Evolutionary conservation across 2,888 invertebrate genomes (phyloP), one percentile per base, ranked within the genome.

Genomic region (Chymomyza amoena): DNA sequence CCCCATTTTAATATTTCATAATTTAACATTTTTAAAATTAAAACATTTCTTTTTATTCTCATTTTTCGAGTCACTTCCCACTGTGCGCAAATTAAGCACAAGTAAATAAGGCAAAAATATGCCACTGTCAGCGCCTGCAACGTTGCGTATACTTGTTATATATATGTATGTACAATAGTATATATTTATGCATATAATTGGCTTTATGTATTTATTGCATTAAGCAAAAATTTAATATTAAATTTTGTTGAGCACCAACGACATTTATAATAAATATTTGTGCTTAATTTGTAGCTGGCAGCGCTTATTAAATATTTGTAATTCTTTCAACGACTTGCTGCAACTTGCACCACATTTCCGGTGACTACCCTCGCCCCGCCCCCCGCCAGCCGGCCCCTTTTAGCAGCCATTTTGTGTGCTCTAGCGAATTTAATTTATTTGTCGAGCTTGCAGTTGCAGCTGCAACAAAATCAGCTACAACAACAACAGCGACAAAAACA

Each of bases 271-370:
- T 65, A 81, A 83, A 78, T 83, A 83, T 80, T 85, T 84, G 74
- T 32, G 72, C 73, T 71, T 78, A 79, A 81, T 81, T 84, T 81
- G 72, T 73, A 72, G 79, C 69, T 70, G 73, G 73, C 70, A 77
- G 68, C 68, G 64, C 56, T 78, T 83, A 83, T 82, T 82, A 85
- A 82, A 82, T 85, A 81, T 86, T 86, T 83, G 78, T 59, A 64
- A 76, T 76, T 79, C 73, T 77, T 72, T 28, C 70, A 74, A 59
- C 75, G 67, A 66, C 70, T 76, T 65, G 62, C 39, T 45, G 10
- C 39, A 45, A 45, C 3, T 45, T 45, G 13, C 39, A 45, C 13
- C 39, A 45, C 7, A 32, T 32, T 32, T 32, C 32, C 7, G 32
- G 9, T 32, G 4, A 0, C 7, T 9, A 32, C 2, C 5, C 28